These are phyloP conservation scores for Zaprionus lachaisei DNA, from an alignment of 1,140 invertebrate genomes.

Conservation along the genomic window DNA sequence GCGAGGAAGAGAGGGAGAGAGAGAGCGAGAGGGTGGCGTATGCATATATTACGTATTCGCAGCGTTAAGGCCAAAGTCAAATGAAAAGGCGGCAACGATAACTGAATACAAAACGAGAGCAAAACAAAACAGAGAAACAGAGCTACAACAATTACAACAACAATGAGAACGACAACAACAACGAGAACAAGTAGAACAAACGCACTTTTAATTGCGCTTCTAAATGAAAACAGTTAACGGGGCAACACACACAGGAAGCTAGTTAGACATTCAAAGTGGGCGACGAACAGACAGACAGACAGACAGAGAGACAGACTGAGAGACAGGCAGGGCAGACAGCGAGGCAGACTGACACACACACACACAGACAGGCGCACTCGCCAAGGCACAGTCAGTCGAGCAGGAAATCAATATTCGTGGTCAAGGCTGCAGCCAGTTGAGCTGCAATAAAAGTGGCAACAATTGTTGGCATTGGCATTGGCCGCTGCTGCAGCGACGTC, in stretches of 20 bases:
- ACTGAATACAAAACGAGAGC: constrained; percentile 28
- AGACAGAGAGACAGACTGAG: constrained; percentile 23
- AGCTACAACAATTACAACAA: background rate
- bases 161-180: constrained; percentile 10
- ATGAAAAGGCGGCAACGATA: constrained; percentile 38
- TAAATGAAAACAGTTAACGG: constrained; percentile 48
- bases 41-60: constrained; percentile 63
- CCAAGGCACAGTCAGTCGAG: constrained; percentile 20
- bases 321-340: constrained; percentile 33
- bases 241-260: constrained; percentile 55
- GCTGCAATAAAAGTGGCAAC: constrained; percentile 31
- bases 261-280: constrained; percentile 57
- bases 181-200: constrained; percentile 13
- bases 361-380: constrained; percentile 38
- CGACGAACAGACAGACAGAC: constrained; percentile 33
- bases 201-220: constrained; percentile 50
- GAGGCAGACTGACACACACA: constrained; percentile 33
- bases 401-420: constrained; percentile 84
- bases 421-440: constrained; percentile 68
- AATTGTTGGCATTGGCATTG: constrained; percentile 48
- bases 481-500: constrained; percentile 43
- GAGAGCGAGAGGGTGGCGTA: background rate
- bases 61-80: constrained; percentile 59
- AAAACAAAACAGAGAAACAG: constrained; percentile 30
- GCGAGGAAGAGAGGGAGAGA: background rate